A percentile compares a stretch with the other conserved stretches of the same genome.
Conservation (phyloP, 2,888 invertebrate species). For the Polydrusus tereticollis region DNA sequence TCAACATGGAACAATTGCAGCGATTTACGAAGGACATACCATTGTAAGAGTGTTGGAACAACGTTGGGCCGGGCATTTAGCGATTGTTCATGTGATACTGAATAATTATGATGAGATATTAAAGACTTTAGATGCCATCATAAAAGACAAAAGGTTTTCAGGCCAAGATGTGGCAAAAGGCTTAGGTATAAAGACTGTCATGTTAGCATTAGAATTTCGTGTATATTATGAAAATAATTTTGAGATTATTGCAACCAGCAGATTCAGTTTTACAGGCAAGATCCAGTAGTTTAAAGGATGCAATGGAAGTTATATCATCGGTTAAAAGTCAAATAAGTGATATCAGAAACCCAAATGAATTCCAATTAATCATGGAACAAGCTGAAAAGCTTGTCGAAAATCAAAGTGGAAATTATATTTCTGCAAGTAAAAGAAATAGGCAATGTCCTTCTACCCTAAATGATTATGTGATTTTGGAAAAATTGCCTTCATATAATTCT, state of each 20-base stretch:
- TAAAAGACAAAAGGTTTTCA: too few relatives aligned
- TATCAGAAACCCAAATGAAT: neutral
- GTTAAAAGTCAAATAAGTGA: neutral
- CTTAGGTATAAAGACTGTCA: too few relatives aligned
- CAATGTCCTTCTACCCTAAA: neutral
- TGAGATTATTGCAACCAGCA: neutral
- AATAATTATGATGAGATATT: neutral
- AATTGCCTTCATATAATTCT: too few relatives aligned
- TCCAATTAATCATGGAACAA: neutral
- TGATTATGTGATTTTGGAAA: too few relatives aligned
- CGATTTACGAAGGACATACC: neutral
- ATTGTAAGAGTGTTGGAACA: neutral
- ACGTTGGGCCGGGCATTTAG: slow-evolving; percentile 3
- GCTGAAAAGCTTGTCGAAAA: neutral
- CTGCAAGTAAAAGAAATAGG: too few relatives aligned
- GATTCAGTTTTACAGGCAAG: neutral
- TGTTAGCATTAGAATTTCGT: too few relatives aligned
- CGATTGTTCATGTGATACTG: neutral
- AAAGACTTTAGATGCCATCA: neutral
- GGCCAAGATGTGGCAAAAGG: too few relatives aligned
- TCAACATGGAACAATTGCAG: slow-evolving; percentile 10
- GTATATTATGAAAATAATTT: too few relatives aligned
- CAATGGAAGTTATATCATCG: neutral
- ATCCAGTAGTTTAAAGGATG: neutral
- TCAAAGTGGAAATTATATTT: neutral